A percentile compares a stretch with the other conserved stretches of the same genome.
Conservation (phyloP, 1,140 invertebrate genomes). For the Penaeus indicus region DNA sequence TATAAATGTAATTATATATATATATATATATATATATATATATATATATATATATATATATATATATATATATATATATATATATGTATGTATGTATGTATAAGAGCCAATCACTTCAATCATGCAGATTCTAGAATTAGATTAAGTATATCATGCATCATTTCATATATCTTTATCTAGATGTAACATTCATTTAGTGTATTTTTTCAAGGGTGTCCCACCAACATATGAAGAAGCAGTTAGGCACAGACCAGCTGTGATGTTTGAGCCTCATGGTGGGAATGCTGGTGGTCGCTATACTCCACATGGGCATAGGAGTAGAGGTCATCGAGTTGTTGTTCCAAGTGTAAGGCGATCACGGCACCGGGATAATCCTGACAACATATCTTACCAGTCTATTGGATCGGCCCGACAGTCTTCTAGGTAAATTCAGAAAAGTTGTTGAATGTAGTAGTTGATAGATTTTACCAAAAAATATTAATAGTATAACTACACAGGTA, state of each 20-base stretch:
- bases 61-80: too few species aligned
- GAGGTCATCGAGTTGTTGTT: slow-evolving; percentile 67
- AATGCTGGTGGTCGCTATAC: slow-evolving; percentile 29
- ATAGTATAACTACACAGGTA: neutral
- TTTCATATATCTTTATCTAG: too few species aligned
- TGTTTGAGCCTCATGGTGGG: slow-evolving; percentile 44
- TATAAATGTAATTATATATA: too few species aligned
- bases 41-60: too few species aligned
- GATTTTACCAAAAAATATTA: neutral
- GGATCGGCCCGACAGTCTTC: slow-evolving; percentile 63
- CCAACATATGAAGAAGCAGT: slow-evolving; percentile 72
- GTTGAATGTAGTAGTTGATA: neutral
- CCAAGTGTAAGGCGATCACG: slow-evolving; percentile 46
- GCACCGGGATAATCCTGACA: slow-evolving; percentile 62
- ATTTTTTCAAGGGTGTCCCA: slow-evolving; percentile 68
- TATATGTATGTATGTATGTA: too few species aligned
- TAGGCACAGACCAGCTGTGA: slow-evolving; percentile 66
- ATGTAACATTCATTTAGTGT: too few species aligned
- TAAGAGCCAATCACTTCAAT: too few species aligned
- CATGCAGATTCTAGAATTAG: too few species aligned
- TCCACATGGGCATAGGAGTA: slow-evolving; percentile 68
- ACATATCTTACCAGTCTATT: slow-evolving; percentile 65
- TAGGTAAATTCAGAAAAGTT: slow-evolving; percentile 33
- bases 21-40: too few species aligned
- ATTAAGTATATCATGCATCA: too few species aligned